Percentiles rank a stretch among this genome's conserved stretches.
Conservation (phyloP, 2,113 vertebrate species). For the Dissostichus mawsoni region DNA sequence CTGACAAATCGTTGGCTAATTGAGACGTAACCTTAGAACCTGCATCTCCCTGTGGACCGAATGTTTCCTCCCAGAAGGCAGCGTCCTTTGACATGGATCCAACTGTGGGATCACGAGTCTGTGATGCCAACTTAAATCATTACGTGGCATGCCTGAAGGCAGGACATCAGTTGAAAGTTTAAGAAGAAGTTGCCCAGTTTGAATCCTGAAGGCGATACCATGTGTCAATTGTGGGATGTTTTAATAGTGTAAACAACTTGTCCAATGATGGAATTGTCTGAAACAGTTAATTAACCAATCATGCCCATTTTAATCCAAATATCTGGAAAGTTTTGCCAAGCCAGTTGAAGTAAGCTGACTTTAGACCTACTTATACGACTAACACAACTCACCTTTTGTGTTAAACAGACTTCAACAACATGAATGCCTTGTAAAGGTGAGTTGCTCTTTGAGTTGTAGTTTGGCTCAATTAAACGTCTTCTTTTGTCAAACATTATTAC, state of each 20-base stretch:
- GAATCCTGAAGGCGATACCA: neutral
- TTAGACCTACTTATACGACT: too few relatives aligned
- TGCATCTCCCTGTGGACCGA: neutral
- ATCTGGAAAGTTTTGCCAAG: too few relatives aligned
- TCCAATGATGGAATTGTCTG: too few relatives aligned
- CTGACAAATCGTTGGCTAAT: slow-evolving; percentile 65
- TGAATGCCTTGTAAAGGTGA: too few relatives aligned
- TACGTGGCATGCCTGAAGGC: slow-evolving; percentile 2
- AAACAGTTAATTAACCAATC: too few relatives aligned
- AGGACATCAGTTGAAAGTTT: slow-evolving; percentile 6
- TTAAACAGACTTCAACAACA: too few relatives aligned
- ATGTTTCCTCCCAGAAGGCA: slow-evolving; percentile 12
- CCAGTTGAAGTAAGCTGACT: too few relatives aligned
- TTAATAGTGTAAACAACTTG: neutral
- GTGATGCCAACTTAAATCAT: slow-evolving; percentile 25
- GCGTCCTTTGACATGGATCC: slow-evolving; percentile 37
- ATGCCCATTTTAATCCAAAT: too few relatives aligned
- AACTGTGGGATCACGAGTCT: slow-evolving; percentile 7
- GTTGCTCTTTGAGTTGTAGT: neutral
- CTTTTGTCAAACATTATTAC: neutral
- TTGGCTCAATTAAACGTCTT: neutral
- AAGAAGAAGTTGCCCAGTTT: neutral
- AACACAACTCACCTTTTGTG: too few relatives aligned
- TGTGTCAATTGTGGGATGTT: neutral
- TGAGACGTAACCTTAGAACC: slow-evolving; percentile 46